A percentile compares a stretch with the other conserved stretches of the same genome.
These are phyloP conservation scores for Acrossocheilus wenchowensis DNA, from an alignment of 2,797 vertebrate genomes.

Conservation along the genomic window DNA sequence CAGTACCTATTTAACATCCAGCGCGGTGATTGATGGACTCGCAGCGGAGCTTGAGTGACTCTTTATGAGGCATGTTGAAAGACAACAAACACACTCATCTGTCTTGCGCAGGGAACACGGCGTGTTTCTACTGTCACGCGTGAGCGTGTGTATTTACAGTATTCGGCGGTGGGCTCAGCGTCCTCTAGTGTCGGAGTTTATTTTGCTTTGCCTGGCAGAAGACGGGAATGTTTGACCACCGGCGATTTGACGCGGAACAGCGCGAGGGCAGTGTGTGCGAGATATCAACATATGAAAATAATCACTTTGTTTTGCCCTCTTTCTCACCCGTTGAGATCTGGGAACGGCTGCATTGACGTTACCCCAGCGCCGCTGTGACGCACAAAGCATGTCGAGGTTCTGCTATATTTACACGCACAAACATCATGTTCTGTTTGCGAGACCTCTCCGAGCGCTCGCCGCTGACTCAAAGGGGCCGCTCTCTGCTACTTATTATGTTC, in stretches of 20 bases:
- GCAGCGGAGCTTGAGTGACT: background rate
- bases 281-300: slow-evolving; percentile 2
- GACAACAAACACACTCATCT: slow-evolving; percentile 21
- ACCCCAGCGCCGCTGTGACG: background rate
- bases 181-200: slow-evolving; percentile 16
- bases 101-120: slow-evolving; percentile 10
- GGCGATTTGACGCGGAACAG: background rate
- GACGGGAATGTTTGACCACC: background rate
- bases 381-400: background rate
- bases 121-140: background rate
- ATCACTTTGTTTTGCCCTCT: background rate
- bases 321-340: background rate
- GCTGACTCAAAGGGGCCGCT: background rate
- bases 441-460: background rate
- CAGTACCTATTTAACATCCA: slow-evolving; percentile 20
- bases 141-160: background rate
- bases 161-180: background rate
- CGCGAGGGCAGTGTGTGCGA: background rate
- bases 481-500: slow-evolving; percentile 39
- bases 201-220: slow-evolving; percentile 4
- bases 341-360: background rate
- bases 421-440: slow-evolving; percentile 23
- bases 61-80: slow-evolving; percentile 38
- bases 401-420: background rate
- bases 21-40: background rate